Conservation (phyloP, 2,113 vertebrate species). For the Scolopax mira region DNA sequence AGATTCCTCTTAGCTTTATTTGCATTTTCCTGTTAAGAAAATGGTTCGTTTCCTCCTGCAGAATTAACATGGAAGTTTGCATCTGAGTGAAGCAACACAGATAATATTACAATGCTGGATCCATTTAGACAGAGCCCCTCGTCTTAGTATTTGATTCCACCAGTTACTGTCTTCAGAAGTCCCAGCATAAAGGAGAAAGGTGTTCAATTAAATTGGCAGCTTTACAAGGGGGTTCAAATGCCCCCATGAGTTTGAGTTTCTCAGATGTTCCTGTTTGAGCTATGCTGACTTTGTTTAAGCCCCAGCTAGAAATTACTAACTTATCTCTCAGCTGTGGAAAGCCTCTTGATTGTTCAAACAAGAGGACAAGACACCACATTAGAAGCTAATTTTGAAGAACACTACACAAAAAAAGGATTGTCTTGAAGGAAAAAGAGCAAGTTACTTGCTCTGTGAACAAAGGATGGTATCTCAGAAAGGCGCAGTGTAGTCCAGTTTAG, state of each 20-base stretch:
- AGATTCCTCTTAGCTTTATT: not conserved
- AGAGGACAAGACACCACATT: not conserved
- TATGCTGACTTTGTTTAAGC: not conserved
- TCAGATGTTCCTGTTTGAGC: not conserved
- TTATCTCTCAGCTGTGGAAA: not conserved
- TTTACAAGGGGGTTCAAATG: not conserved
- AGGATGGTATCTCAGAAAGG: not conserved
- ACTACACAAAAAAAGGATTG: not conserved
- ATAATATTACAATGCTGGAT: not conserved
- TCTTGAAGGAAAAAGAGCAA: not conserved
- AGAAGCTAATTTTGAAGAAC: not conserved
- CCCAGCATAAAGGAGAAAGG: not conserved
- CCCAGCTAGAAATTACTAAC: not conserved
- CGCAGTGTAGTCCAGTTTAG: not conserved
- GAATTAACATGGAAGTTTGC: not conserved
- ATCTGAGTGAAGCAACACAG: not conserved
- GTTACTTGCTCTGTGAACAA: not conserved
- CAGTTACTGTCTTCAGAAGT: not conserved
- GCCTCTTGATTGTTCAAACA: not conserved
- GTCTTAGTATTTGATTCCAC: not conserved
- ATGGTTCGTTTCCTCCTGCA: not conserved
- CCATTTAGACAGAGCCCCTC: not conserved
- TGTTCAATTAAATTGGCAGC: not conserved
- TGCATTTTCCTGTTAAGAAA: not conserved
- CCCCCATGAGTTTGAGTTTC: not conserved